Percentiles rank a stretch among this genome's conserved stretches.
Evolutionary conservation across 2,797 vertebrate species (phyloP).

Genomic region (Austrolebias charrua): DNA sequence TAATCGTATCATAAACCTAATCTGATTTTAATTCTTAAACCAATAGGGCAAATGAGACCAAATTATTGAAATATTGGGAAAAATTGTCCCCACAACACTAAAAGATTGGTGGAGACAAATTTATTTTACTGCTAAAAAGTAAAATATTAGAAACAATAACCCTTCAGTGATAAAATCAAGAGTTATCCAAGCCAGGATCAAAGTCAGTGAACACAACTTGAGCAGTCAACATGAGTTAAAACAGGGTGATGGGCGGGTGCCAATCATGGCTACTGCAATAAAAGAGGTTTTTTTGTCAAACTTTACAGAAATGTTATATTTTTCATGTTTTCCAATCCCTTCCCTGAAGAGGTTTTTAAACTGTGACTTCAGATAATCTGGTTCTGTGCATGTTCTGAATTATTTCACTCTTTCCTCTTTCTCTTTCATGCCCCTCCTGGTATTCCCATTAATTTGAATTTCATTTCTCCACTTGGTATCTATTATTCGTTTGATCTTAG

Average conservation of each 20-base stretch:
- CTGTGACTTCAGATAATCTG: neutral
- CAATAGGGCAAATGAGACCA: neutral
- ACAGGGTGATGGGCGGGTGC: no score
- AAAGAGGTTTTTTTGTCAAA: no score
- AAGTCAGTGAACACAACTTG: no score
- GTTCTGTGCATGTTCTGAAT: slow-evolving; percentile 51
- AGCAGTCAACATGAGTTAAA: no score
- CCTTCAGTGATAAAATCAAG: no score
- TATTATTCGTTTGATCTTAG: slow-evolving; percentile 67
- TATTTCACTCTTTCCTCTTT: slow-evolving; percentile 46
- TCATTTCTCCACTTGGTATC: slow-evolving; percentile 54
- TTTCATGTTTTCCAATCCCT: neutral
- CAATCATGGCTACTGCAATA: no score
- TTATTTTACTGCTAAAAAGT: no score
- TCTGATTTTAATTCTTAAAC: neutral
- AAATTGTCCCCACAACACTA: no score
- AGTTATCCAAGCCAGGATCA: no score
- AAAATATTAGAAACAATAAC: no score
- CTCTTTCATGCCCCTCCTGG: slow-evolving; percentile 38
- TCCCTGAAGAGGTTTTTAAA: slow-evolving; percentile 6
- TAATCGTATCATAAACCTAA: neutral
- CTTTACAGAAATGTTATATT: neutral
- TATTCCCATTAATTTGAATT: slow-evolving; percentile 25
- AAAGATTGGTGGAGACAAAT: no score
- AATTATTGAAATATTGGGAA: neutral